Percentiles rank a stretch among this genome's conserved stretches.
phyloP scores from a whole-genome alignment of 2,888 invertebrate genomes.

The Microctonus aethiopoides region DNA sequence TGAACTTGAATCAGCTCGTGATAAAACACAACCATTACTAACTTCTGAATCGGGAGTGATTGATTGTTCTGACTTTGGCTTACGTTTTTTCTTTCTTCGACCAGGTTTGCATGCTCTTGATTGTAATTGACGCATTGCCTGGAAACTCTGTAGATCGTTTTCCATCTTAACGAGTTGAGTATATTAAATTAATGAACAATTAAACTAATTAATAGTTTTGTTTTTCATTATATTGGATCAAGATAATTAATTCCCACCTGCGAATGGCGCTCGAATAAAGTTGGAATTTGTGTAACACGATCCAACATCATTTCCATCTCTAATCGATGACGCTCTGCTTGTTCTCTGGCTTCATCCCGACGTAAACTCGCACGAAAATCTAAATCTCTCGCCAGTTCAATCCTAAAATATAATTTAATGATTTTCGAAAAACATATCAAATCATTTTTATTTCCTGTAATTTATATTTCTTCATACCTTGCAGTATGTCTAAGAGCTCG shows the following conservation, averaged over 20 bases:
- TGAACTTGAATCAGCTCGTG: conserved; percentile 58
- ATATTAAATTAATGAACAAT: neutral
- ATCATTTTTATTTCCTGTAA: too few species aligned
- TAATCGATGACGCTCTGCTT: conserved; percentile 75
- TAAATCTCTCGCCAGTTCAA: conserved; percentile 74
- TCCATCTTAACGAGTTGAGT: conserved; percentile 42
- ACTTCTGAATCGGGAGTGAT: conserved; percentile 56
- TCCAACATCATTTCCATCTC: conserved; percentile 81
- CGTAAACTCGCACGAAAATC: conserved; percentile 75
- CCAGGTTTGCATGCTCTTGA: conserved; percentile 38
- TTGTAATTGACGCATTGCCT: conserved; percentile 41
- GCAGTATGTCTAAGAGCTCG: conserved; percentile 70
- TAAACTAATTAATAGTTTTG: neutral
- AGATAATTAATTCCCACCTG: conserved; percentile 67
- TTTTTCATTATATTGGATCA: neutral
- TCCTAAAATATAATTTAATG: conserved; percentile 44
- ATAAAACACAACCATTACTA: conserved; percentile 47
- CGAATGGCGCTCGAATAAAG: conserved; percentile 78
- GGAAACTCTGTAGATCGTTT: conserved; percentile 49
- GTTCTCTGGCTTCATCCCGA: conserved; percentile 76
- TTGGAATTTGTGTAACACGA: conserved; percentile 77
- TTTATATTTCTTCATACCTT: too few species aligned
- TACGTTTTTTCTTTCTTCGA: conserved; percentile 48
- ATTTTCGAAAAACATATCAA: neutral
- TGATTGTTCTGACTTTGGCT: conserved; percentile 45